These are phyloP conservation scores for Dicroscelio sp. DNA, from an alignment of 2,888 invertebrate genomes.

Conservation along the genomic window DNA sequence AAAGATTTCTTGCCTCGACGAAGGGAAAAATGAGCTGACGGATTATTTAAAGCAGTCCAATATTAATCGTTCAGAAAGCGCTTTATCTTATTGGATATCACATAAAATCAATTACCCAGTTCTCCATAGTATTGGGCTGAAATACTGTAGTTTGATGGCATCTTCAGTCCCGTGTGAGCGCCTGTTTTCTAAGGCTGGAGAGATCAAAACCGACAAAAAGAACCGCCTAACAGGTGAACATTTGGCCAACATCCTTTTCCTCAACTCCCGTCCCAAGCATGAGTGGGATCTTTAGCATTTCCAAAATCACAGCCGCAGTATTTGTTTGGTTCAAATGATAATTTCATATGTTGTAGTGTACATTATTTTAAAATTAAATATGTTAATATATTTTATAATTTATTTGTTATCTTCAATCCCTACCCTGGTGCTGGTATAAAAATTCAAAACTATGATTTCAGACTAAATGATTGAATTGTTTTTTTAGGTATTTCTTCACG, in stretches of 20 bases:
- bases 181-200: slow-evolving; percentile 33
- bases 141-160: slow-evolving; percentile 34
- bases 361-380: not conserved
- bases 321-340: not conserved
- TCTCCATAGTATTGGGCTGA: slow-evolving; percentile 8
- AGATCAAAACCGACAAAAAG: slow-evolving; percentile 17
- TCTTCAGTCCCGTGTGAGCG: slow-evolving; percentile 38
- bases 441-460: not conserved
- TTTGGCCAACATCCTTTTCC: slow-evolving; percentile 21
- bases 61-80: not conserved
- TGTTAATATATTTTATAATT: not conserved
- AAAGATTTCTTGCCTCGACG: not conserved
- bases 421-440: not conserved
- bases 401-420: not conserved
- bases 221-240: slow-evolving; percentile 39
- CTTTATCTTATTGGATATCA: slow-evolving; percentile 20
- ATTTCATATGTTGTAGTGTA: not conserved
- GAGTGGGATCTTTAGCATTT: slow-evolving; percentile 6
- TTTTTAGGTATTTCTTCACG: not conserved
- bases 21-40: not conserved
- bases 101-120: slow-evolving; percentile 9
- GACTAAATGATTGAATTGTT: not conserved
- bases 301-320: not conserved
- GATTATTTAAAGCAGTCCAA: slow-evolving; percentile 15
- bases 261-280: slow-evolving; percentile 14